Base-by-base conservation (phyloP, 1,140 invertebrate species). In the Drosophila sp. region DNA sequence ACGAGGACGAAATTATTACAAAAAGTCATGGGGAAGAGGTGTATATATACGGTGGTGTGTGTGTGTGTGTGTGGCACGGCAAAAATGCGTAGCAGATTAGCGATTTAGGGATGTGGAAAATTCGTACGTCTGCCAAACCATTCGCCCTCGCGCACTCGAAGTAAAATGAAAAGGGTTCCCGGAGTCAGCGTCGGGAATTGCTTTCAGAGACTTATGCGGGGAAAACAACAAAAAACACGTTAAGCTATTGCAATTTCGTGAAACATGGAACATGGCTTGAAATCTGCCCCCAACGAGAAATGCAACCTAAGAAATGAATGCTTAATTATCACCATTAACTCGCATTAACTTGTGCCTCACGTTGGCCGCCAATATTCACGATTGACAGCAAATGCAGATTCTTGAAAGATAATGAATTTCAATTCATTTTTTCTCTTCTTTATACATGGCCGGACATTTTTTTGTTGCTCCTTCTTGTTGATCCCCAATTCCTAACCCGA, bases 31-130 rank as follows among this genome's bases (percentile, higher is more conserved):
- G 57, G 60, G 32, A 33, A 67, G 17, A 29, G 54, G 54, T 62
- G 23, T 29, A 1, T 60, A 23, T 3, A 10, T 33, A 10, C 35
- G 56, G 47, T 27, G 17, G 60, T 7, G 32, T 23, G 25, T 17
- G 33, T 27, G 44, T 10, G 33, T 44, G 66, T 44, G 60, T 38
- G 61, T 65, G 84, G 84, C 76, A 89, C 68, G 73, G 80, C 69
- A 84, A 80, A 87, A 89, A 89, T 87, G 84, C 84, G 84, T 87
- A 87, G 76, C 80, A 90, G 85, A 89, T 89, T 90, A 89, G 84
- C 84, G 84, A 89, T 89, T 89, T 89, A 89, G 84, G 80, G 84
- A 89, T 89, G 84, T 80, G 84, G 84, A 89, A 89, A 89, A 89
- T 89, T 89, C 78, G 78, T 90, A 76, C 71, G 84, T 90, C 85